These are phyloP conservation scores for Tineola bisselliella DNA, from an alignment of 2,888 invertebrate genomes.

Conservation along the genomic window DNA sequence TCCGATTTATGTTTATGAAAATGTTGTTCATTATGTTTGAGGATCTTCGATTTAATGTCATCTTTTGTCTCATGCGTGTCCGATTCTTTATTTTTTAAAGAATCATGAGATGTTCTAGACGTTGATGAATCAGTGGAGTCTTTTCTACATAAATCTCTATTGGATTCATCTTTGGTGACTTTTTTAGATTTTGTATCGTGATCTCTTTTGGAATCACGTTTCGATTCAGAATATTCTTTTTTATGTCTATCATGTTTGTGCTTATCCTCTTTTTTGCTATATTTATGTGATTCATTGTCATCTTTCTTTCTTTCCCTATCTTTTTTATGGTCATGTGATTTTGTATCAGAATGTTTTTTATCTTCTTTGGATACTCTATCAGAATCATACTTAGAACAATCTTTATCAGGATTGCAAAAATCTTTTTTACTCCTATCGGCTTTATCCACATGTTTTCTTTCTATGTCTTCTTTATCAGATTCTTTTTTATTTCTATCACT, in stretches of 20 bases:
- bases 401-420: constrained; percentile 28
- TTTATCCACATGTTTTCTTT: constrained; percentile 32
- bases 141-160: constrained; percentile 51
- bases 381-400: constrained; percentile 9
- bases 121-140: constrained; percentile 62
- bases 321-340: constrained; percentile 58
- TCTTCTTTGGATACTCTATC: constrained; percentile 22
- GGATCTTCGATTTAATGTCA: constrained; percentile 36
- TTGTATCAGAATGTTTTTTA: constrained; percentile 45
- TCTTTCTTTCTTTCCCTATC: constrained; percentile 54
- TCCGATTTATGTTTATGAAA: constrained; percentile 48
- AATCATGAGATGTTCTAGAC: constrained; percentile 56
- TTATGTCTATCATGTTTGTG: constrained; percentile 51
- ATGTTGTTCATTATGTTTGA: background rate
- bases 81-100: constrained; percentile 44
- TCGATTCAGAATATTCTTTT: constrained; percentile 38
- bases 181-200: constrained; percentile 47
- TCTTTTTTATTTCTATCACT: constrained; percentile 30
- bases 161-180: constrained; percentile 51
- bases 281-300: constrained; percentile 23
- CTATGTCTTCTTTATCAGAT: constrained; percentile 28
- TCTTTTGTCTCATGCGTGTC: constrained; percentile 47
- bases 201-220: constrained; percentile 39
- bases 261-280: constrained; percentile 54
- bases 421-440: constrained; percentile 30